Percentiles rank a stretch among this genome's conserved stretches.
phyloP scores from a whole-genome alignment of 2,113 vertebrate species.

The Platichthys flesus region DNA sequence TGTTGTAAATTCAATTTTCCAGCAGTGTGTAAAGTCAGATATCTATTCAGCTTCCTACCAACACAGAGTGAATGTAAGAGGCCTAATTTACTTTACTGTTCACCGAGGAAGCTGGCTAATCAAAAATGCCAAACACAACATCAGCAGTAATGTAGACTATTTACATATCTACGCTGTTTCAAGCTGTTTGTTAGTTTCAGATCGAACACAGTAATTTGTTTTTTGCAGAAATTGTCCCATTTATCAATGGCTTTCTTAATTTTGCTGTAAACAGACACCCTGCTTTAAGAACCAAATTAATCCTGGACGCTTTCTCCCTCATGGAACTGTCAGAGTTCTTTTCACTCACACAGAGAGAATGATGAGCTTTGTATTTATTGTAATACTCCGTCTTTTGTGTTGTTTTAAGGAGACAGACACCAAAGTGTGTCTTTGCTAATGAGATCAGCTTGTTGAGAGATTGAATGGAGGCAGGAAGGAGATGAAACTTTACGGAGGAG shows the following conservation, averaged over 20 bases:
- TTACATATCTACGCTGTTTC: no score
- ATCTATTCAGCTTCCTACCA: no score
- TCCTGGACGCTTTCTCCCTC: slow-evolving; percentile 29
- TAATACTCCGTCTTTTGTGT: neutral
- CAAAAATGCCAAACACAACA: no score
- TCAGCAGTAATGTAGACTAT: no score
- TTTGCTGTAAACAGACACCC: slow-evolving; percentile 53
- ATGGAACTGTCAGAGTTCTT: slow-evolving; percentile 29
- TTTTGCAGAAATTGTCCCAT: slow-evolving; percentile 43
- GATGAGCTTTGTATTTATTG: slow-evolving; percentile 28
- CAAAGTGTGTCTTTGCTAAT: slow-evolving; percentile 17
- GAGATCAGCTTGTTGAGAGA: neutral
- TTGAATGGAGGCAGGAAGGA: neutral
- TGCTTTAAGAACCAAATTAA: slow-evolving; percentile 47
- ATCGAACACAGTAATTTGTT: no score
- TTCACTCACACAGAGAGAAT: slow-evolving; percentile 35
- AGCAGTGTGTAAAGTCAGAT: no score
- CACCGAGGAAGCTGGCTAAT: no score
- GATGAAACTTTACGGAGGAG: neutral
- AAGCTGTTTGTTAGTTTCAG: no score
- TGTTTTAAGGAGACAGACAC: no score
- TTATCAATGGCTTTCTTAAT: slow-evolving; percentile 49
- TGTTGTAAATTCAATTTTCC: no score
- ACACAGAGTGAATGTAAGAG: no score
- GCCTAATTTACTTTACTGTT: no score